A percentile compares a stretch with the other conserved stretches of the same genome.
These are phyloP conservation scores for Tenthredo distinguenda DNA, from an alignment of 2,888 invertebrate species.

Conservation along the genomic window DNA sequence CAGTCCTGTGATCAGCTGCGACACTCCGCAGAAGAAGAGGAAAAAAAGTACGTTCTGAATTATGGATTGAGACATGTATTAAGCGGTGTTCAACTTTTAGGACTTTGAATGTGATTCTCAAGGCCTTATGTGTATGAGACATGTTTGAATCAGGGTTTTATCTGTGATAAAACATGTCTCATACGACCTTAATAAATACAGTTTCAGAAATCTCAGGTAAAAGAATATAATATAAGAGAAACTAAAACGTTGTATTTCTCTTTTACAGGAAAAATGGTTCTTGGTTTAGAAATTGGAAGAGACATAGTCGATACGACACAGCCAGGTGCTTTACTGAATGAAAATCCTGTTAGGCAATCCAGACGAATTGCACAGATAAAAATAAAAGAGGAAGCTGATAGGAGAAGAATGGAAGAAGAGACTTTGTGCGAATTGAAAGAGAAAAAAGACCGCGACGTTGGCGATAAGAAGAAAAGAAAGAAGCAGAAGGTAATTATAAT, in stretches of 20 bases:
- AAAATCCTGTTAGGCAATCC: slow-evolving; percentile 86
- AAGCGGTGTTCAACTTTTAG: background rate
- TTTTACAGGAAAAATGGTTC: slow-evolving; percentile 76
- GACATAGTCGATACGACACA: slow-evolving; percentile 66
- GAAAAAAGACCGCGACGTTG: slow-evolving; percentile 77
- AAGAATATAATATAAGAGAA: background rate
- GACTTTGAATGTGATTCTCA: background rate
- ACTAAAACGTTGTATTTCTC: background rate
- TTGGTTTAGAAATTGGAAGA: slow-evolving; percentile 79
- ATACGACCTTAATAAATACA: background rate
- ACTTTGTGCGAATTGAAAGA: slow-evolving; percentile 84
- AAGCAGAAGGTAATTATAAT: slow-evolving; percentile 67
- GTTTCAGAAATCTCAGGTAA: background rate
- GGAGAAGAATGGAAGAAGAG: slow-evolving; percentile 88
- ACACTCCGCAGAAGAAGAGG: slow-evolving; percentile 64
- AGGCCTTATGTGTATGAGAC: background rate
- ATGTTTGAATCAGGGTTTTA: too few relatives aligned
- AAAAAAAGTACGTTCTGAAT: slow-evolving; percentile 66
- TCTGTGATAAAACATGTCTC: too few relatives aligned
- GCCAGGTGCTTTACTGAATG: slow-evolving; percentile 67
- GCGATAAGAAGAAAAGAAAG: slow-evolving; percentile 74
- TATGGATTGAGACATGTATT: background rate
- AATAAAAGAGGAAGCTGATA: slow-evolving; percentile 91
- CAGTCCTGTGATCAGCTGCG: slow-evolving; percentile 55
- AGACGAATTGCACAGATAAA: slow-evolving; percentile 93